Evolutionary conservation across 2,113 vertebrate genomes (phyloP).

Genomic region (Hippopotamus amphibius): DNA sequence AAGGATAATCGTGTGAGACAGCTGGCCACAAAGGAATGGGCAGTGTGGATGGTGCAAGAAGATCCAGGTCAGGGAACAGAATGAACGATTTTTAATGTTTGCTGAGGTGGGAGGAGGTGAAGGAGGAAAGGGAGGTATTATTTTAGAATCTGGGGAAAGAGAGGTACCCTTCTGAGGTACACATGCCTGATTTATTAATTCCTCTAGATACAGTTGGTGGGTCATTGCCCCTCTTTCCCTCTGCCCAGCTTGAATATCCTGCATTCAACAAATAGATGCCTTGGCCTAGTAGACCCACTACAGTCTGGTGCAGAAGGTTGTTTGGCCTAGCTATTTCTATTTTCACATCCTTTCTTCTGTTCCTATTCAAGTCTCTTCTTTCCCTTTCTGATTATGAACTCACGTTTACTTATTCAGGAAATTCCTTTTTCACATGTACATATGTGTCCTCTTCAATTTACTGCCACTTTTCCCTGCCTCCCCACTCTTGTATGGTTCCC

Average conservation of each 20-base stretch:
- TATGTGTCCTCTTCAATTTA: background rate
- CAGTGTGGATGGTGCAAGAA: background rate
- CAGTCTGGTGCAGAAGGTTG: background rate
- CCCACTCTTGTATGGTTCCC: background rate
- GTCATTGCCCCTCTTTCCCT: background rate
- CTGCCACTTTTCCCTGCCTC: background rate
- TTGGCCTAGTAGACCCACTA: background rate
- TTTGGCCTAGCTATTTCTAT: background rate
- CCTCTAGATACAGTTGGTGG: background rate
- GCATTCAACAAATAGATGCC: background rate
- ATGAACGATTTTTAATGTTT: background rate
- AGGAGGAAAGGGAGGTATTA: background rate
- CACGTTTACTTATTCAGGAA: background rate
- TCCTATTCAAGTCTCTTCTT: background rate
- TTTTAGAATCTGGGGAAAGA: background rate
- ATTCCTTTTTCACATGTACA: background rate
- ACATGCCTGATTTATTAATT: background rate
- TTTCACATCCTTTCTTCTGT: background rate
- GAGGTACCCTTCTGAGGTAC: background rate
- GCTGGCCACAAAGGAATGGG: background rate
- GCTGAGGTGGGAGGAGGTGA: background rate
- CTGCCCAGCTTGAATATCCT: background rate
- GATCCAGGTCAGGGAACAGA: conserved; percentile 68
- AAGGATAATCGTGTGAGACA: background rate
- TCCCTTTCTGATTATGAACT: background rate